A percentile compares a stretch with the other conserved stretches of the same genome.
Conservation (phyloP, 1,140 invertebrate genomes). For the Philotrypesis tridentata region DNA sequence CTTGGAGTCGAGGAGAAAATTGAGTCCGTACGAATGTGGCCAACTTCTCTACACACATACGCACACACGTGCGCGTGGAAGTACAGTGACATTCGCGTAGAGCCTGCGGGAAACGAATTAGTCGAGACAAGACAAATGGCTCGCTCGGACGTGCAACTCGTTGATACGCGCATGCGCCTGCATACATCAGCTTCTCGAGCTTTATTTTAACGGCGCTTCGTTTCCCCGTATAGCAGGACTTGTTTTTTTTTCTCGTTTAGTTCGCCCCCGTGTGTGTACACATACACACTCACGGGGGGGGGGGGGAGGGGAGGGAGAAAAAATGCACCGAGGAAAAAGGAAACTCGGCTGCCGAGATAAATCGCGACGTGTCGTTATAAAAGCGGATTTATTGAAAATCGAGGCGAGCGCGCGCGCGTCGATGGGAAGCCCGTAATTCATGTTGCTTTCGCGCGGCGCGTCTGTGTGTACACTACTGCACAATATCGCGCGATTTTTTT, state of each 20-base stretch:
- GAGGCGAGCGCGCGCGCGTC: not conserved
- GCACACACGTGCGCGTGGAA: not conserved
- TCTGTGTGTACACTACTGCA: too few relatives aligned
- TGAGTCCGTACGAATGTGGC: not conserved
- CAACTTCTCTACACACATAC: too few relatives aligned
- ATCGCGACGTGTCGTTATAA: slow-evolving; percentile 47
- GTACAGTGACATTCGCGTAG: slow-evolving; percentile 1
- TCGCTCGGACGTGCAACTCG: not conserved
- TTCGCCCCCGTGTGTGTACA: not conserved
- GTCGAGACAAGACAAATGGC: slow-evolving; percentile 42
- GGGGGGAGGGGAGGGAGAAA: too few relatives aligned
- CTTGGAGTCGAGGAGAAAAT: slow-evolving; percentile 23
- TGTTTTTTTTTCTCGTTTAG: slow-evolving; percentile 9
- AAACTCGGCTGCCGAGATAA: slow-evolving; percentile 31
- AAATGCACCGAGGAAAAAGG: slow-evolving; percentile 16
- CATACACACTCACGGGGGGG: too few relatives aligned
- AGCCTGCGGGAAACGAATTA: slow-evolving; percentile 37
- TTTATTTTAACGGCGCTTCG: not conserved
- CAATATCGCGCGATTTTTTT: not conserved
- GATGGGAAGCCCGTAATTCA: slow-evolving; percentile 46
- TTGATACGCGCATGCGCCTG: not conserved
- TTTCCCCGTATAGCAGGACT: not conserved
- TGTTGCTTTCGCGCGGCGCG: slow-evolving; percentile 5
- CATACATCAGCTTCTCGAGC: not conserved
- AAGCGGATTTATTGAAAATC: slow-evolving; percentile 51